Evolutionary conservation across 2,888 invertebrate genomes (phyloP).

Genomic region (Parascotia fuliginaria): DNA sequence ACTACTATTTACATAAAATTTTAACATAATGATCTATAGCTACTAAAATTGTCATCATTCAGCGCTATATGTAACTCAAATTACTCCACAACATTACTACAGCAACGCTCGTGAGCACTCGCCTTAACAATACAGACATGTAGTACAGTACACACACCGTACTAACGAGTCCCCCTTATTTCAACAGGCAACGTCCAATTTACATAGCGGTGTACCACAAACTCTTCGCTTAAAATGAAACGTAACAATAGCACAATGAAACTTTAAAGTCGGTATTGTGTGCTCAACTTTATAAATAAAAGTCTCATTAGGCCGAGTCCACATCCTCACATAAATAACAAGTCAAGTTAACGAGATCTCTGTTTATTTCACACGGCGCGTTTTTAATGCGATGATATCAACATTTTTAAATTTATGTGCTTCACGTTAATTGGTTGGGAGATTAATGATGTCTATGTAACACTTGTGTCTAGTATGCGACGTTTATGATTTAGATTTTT

Average conservation of each 20-base stretch:
- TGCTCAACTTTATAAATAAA: slow-evolving; percentile 79
- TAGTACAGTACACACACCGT: slow-evolving; percentile 60
- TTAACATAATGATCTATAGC: slow-evolving; percentile 5
- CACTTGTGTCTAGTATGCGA: neutral
- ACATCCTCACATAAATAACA: slow-evolving; percentile 74
- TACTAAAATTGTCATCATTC: slow-evolving; percentile 23
- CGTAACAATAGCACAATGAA: slow-evolving; percentile 81
- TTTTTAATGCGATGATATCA: slow-evolving; percentile 46
- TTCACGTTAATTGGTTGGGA: slow-evolving; percentile 42
- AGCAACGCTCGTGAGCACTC: slow-evolving; percentile 38
- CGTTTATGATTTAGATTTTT: slow-evolving; percentile 3
- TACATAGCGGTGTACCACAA: slow-evolving; percentile 76
- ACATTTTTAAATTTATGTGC: slow-evolving; percentile 48
- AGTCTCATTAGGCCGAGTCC: slow-evolving; percentile 77
- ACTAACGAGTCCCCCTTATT: slow-evolving; percentile 70
- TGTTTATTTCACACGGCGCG: slow-evolving; percentile 47
- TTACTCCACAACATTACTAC: slow-evolving; percentile 32
- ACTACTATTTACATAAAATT: neutral
- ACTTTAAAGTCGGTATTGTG: slow-evolving; percentile 77
- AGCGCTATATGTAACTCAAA: slow-evolving; percentile 28
- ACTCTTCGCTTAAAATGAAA: slow-evolving; percentile 77
- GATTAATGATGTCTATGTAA: slow-evolving; percentile 12
- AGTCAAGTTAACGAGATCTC: slow-evolving; percentile 60
- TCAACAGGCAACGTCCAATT: slow-evolving; percentile 73
- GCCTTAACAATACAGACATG: slow-evolving; percentile 46